phyloP scores from a whole-genome alignment of 2,888 invertebrate species.

The Auanema freiburgensis region DNA sequence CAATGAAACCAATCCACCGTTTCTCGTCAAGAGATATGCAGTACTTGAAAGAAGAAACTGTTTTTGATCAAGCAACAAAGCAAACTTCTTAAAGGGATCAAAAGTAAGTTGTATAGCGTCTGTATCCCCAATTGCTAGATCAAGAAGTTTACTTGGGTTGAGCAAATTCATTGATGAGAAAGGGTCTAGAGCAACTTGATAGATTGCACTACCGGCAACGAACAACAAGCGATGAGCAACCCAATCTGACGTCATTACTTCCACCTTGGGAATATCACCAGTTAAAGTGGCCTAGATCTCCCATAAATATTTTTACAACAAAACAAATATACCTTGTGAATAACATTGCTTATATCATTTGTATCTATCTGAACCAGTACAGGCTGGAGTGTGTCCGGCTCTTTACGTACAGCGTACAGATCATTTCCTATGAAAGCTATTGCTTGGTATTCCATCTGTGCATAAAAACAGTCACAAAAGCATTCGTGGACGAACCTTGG shows the following conservation, averaged over 20 bases:
- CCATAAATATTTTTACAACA: not conserved
- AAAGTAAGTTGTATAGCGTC: constrained; percentile 63
- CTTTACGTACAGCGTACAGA: constrained; percentile 58
- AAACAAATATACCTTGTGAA: constrained; percentile 39
- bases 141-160: constrained; percentile 53
- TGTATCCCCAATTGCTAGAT: constrained; percentile 53
- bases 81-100: constrained; percentile 63
- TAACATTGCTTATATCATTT: constrained; percentile 45
- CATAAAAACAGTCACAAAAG: not conserved
- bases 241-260: constrained; percentile 63
- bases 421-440: constrained; percentile 60
- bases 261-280: constrained; percentile 52
- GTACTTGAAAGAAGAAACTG: constrained; percentile 46
- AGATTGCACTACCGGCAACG: constrained; percentile 40
- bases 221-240: constrained; percentile 59
- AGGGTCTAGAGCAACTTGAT: constrained; percentile 55
- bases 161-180: constrained; percentile 50
- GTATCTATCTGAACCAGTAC: constrained; percentile 57
- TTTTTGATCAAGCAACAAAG: not conserved
- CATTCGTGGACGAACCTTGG: constrained; percentile 18
- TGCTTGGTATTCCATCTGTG: constrained; percentile 51
- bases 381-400: constrained; percentile 55
- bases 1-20: constrained; percentile 59
- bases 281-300: constrained; percentile 45
- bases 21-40: constrained; percentile 59